A percentile compares a stretch with the other conserved stretches of the same genome.
phyloP scores from a whole-genome alignment of 53 echinoderm and acorn worm genomes.

The Stichopus horrens region DNA sequence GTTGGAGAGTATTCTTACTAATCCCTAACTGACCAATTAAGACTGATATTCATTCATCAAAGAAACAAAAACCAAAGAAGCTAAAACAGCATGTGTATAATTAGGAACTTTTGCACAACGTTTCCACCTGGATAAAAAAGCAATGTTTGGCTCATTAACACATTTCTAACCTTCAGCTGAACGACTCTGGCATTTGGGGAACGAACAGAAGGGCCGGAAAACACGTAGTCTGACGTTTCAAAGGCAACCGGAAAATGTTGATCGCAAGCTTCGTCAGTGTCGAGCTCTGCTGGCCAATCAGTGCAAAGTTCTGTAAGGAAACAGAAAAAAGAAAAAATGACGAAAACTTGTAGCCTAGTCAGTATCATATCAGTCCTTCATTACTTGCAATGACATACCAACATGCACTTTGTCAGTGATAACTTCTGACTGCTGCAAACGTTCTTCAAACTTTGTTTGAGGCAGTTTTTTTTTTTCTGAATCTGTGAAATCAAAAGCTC shows the following conservation, averaged over 20 bases:
- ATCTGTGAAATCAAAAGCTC: too few species aligned
- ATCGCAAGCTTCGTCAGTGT: conserved; percentile 71
- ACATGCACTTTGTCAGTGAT: too few species aligned
- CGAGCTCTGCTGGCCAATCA: conserved; percentile 76
- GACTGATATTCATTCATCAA: background rate
- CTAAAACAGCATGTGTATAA: background rate
- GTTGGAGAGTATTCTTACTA: background rate
- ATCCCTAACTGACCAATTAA: background rate
- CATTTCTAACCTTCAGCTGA: conserved; percentile 58
- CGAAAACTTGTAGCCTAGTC: background rate
- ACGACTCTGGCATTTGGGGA: conserved; percentile 80
- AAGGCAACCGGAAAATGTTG: conserved; percentile 76
- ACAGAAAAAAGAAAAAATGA: background rate
- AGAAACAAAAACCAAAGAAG: background rate
- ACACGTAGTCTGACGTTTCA: conserved; percentile 75
- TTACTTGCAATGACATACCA: too few species aligned
- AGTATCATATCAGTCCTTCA: too few species aligned
- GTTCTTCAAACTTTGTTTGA: too few species aligned
- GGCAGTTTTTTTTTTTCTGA: too few species aligned
- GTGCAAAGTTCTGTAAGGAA: conserved; percentile 69
- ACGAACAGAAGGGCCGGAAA: conserved; percentile 68
- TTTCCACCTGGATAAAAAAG: background rate
- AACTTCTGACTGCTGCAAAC: too few species aligned
- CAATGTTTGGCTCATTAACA: background rate
- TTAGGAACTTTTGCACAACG: background rate